Percentiles rank a stretch among this genome's conserved stretches.
phyloP scores from a whole-genome alignment of 2,113 vertebrate genomes.

The Pica pica region DNA sequence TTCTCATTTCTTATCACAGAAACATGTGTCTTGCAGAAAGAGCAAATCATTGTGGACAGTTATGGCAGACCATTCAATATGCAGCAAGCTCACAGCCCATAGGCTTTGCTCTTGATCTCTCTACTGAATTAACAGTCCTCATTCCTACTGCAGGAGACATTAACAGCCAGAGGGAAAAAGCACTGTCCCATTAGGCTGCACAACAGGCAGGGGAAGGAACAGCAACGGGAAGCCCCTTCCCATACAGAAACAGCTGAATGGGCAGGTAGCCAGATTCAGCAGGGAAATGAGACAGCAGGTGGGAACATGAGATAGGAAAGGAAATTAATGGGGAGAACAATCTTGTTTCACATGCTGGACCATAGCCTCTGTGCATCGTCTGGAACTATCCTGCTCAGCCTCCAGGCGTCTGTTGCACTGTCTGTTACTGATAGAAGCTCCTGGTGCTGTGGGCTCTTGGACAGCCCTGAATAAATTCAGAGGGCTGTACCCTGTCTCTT shows the following conservation, averaged over 20 bases:
- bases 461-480: not conserved
- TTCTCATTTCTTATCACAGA: not conserved
- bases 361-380: fast-evolving
- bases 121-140: not conserved
- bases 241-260: not conserved
- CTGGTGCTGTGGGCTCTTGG: not conserved
- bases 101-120: not conserved
- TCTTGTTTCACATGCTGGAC: not conserved
- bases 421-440: not conserved
- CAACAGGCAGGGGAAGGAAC: not conserved
- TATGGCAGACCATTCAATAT: not conserved
- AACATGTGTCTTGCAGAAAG: not conserved
- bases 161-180: not conserved
- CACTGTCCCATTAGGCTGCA: not conserved
- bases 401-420: not conserved
- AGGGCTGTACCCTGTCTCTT: not conserved
- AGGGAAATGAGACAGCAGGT: not conserved
- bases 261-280: not conserved
- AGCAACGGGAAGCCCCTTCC: not conserved
- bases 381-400: not conserved
- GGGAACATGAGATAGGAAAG: not conserved
- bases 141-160: not conserved
- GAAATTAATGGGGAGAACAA: not conserved
- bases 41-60: not conserved
- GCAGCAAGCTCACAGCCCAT: not conserved